Conservation (phyloP, 2,797 vertebrate species). For the Muraenolepis orangiensis region DNA sequence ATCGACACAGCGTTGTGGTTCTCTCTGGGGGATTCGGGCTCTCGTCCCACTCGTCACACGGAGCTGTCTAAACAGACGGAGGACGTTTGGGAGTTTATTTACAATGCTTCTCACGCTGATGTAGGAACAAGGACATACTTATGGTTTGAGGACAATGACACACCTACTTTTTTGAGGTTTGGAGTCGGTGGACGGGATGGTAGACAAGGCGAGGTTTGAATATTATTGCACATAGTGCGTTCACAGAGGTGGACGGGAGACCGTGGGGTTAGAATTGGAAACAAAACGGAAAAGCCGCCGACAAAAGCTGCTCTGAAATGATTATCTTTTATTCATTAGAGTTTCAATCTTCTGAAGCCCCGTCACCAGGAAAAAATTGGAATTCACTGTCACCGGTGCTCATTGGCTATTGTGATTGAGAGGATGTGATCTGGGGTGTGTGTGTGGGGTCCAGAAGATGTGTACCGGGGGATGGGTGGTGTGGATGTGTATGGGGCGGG, state of each 20-base stretch:
- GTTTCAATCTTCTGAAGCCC: constrained; percentile 61
- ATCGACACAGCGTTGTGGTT: background rate
- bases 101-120: constrained; percentile 7
- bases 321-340: constrained; percentile 73
- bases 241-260: constrained; percentile 36
- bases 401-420: constrained; percentile 40
- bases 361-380: constrained; percentile 59
- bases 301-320: constrained; percentile 63
- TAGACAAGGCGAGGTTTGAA: constrained; percentile 23
- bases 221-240: constrained; percentile 50
- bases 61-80: background rate
- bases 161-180: constrained; percentile 13
- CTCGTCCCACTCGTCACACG: background rate
- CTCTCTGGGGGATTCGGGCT: background rate
- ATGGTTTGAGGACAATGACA: constrained; percentile 10
- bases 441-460: constrained; percentile 29
- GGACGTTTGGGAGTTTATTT: constrained; percentile 19
- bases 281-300: constrained; percentile 57
- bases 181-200: constrained; percentile 20
- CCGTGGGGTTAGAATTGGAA: constrained; percentile 56
- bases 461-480: background rate
- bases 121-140: constrained; percentile 18
- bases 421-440: constrained; percentile 35
- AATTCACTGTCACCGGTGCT: constrained; percentile 57
- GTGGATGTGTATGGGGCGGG: background rate